Conservation (phyloP, 2,888 invertebrate genomes). For the Latrodectus hesperus region DNA sequence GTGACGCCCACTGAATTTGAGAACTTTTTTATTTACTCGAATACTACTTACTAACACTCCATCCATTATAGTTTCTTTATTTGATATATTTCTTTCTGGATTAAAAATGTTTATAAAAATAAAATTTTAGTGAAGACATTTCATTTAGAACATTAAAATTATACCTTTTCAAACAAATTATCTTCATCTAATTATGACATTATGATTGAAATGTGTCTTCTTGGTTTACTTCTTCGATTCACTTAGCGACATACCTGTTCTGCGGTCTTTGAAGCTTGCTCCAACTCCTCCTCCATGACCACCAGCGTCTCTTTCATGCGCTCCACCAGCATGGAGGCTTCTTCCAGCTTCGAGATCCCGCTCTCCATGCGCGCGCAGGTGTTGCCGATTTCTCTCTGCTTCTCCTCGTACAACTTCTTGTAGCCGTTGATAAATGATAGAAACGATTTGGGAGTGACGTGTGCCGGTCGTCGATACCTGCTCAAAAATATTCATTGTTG, state of each 20-base stretch:
- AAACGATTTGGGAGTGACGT: conserved; percentile 98
- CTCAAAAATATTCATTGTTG: neutral
- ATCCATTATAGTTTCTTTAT: too few relatives aligned
- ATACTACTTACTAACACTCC: too few relatives aligned
- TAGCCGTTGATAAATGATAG: conserved; percentile 95
- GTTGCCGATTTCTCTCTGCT: conserved; percentile 90
- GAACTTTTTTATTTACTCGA: too few relatives aligned
- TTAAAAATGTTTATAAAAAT: neutral
- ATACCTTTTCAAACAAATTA: neutral
- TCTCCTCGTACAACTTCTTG: conserved; percentile 92
- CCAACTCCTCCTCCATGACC: conserved; percentile 94
- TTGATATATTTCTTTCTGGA: neutral
- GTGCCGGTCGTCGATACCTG: conserved; percentile 91
- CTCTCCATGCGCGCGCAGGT: conserved; percentile 96
- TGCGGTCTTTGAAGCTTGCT: conserved; percentile 92
- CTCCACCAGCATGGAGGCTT: conserved; percentile 95
- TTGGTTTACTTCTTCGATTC: too few relatives aligned
- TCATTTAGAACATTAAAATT: too few relatives aligned
- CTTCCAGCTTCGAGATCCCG: conserved; percentile 93
- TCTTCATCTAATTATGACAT: neutral
- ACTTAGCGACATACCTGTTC: conserved; percentile 80
- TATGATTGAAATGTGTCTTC: neutral
- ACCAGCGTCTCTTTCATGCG: conserved; percentile 92
- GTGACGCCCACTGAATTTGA: too few relatives aligned
- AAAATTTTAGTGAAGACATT: neutral